phyloP scores from a whole-genome alignment of 2,888 invertebrate species.

The Eurois occulta region DNA sequence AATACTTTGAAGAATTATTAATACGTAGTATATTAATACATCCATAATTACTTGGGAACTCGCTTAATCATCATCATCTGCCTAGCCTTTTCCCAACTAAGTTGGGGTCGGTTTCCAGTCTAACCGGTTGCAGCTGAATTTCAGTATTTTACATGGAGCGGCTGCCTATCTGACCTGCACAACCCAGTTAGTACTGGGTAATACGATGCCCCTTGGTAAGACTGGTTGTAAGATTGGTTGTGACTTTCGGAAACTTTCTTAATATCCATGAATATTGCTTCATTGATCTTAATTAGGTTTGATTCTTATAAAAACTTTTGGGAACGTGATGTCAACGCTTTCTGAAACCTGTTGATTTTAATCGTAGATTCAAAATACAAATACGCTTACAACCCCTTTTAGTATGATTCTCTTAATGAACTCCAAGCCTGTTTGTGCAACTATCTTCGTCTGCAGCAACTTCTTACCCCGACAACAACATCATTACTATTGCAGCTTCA shows the following conservation, averaged over 20 bases:
- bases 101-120: no score
- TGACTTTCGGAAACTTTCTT: no score
- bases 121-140: no score
- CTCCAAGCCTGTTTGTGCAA: background rate
- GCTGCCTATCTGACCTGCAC: no score
- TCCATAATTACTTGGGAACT: background rate
- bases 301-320: background rate
- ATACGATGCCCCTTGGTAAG: no score
- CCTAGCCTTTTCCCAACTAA: no score
- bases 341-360: background rate
- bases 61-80: no score
- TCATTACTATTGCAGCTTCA: constrained; percentile 48
- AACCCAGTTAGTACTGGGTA: no score
- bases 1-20: background rate
- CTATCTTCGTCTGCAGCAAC: background rate
- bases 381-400: background rate
- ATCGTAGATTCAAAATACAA: background rate
- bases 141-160: no score
- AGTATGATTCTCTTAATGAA: background rate
- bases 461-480: background rate
- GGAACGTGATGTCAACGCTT: background rate
- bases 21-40: background rate
- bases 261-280: background rate
- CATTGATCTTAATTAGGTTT: background rate
- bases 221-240: no score